Percentiles rank a stretch among this genome's conserved stretches.
Conservation (phyloP, 1,140 invertebrate genomes). For the Dreissena polymorpha region DNA sequence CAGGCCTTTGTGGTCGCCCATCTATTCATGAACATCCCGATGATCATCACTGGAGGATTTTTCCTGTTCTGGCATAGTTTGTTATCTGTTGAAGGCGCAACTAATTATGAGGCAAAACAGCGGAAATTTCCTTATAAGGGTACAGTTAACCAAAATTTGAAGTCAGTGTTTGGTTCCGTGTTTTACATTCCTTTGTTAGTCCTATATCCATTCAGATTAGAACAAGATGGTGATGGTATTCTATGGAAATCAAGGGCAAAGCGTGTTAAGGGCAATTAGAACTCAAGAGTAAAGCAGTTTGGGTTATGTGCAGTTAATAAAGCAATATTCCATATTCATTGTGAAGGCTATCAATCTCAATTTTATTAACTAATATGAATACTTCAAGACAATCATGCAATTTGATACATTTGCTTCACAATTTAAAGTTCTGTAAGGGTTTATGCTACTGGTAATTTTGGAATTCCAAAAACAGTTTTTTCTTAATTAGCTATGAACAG, state of each 20-base stretch:
- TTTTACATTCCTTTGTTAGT: conserved; percentile 58
- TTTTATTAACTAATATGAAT: too few species aligned
- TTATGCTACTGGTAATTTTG: too few species aligned
- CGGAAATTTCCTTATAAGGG: conserved; percentile 53
- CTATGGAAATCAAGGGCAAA: conserved; percentile 58
- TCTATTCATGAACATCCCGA: conserved; percentile 50
- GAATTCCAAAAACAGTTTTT: too few species aligned
- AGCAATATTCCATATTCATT: too few species aligned
- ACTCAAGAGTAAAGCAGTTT: not conserved
- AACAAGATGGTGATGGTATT: conserved; percentile 57
- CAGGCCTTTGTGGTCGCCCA: conserved; percentile 54
- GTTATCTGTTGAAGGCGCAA: conserved; percentile 61
- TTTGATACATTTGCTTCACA: too few species aligned
- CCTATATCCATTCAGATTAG: conserved; percentile 55
- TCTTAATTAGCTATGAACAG: too few species aligned
- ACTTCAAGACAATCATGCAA: too few species aligned
- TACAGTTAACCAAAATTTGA: conserved; percentile 52
- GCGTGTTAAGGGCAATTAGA: conserved; percentile 36
- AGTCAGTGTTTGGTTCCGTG: conserved; percentile 64
- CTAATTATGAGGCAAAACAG: conserved; percentile 64
- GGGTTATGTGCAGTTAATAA: too few species aligned
- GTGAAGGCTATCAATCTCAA: too few species aligned
- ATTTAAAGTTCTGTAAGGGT: too few species aligned
- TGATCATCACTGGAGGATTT: conserved; percentile 37
- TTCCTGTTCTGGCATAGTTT: conserved; percentile 63